Conservation (phyloP, 2,888 invertebrate species). For the Osmoderma eremita region DNA sequence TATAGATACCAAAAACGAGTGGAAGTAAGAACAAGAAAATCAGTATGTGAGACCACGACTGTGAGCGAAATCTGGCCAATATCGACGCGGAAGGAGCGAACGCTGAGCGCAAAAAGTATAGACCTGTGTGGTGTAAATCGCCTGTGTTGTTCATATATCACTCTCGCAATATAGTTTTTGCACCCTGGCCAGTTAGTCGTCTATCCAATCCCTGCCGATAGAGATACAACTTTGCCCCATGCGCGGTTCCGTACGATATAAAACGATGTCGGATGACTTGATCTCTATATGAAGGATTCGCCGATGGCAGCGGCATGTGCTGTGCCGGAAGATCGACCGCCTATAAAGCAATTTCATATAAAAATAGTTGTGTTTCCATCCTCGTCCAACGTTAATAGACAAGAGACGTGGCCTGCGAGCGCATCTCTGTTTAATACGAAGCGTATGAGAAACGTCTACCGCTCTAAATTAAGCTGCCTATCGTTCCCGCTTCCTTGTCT, state of each 20-base stretch:
- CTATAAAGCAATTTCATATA: conserved; percentile 25
- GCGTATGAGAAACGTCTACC: conserved; percentile 5
- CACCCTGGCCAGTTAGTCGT: conserved; percentile 47
- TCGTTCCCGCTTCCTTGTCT: conserved; percentile 7
- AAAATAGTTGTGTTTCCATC: conserved; percentile 13
- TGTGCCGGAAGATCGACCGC: conserved; percentile 15
- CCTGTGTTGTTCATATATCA: conserved; percentile 53
- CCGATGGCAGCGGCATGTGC: conserved; percentile 21
- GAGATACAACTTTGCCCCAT: conserved; percentile 47
- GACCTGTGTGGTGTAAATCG: conserved; percentile 47
- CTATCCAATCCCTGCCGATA: conserved; percentile 48
- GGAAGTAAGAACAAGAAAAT: conserved; percentile 35
- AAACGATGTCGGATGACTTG: conserved; percentile 47
- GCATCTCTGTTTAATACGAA: conserved; percentile 7
- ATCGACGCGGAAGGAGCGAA: conserved; percentile 44
- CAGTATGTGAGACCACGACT: conserved; percentile 18
- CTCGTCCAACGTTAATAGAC: not conserved
- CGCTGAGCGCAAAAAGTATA: conserved; percentile 43
- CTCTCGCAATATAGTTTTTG: conserved; percentile 54
- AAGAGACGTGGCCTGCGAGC: not conserved
- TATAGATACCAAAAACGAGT: conserved; percentile 21
- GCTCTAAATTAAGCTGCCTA: conserved; percentile 13
- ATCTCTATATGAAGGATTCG: conserved; percentile 48
- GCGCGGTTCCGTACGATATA: conserved; percentile 15
- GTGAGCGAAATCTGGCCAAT: conserved; percentile 43